phyloP scores from a whole-genome alignment of 2,888 invertebrate genomes.

The Capitulum mitella region DNA sequence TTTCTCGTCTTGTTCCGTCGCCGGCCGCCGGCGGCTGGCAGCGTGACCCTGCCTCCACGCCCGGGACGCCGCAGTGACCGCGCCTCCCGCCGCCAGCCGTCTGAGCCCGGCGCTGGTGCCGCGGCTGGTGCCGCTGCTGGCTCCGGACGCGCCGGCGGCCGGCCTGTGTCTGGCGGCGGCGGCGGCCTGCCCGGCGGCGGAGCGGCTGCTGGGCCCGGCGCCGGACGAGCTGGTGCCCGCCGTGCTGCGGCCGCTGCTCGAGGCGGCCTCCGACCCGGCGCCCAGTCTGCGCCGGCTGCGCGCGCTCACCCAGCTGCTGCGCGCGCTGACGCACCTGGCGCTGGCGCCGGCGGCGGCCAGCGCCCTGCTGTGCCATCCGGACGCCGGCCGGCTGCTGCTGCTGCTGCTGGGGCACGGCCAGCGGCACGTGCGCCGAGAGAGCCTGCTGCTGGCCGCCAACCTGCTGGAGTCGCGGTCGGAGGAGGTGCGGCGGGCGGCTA shows the following conservation, averaged over 20 bases:
- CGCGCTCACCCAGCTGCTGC: neutral
- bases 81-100: neutral
- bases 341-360: neutral
- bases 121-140: neutral
- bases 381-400: neutral
- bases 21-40: no score
- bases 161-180: neutral
- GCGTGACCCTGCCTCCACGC: no score
- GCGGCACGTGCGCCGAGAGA: neutral
- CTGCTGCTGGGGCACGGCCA: neutral
- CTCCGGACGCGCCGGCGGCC: neutral
- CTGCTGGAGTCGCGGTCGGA: neutral
- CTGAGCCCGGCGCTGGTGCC: neutral
- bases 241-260: neutral
- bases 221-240: neutral
- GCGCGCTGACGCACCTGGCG: neutral
- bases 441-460: neutral
- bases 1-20: no score
- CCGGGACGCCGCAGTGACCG: no score
- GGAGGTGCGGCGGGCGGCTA: neutral
- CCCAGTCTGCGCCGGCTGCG: neutral
- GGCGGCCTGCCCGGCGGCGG: neutral
- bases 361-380: neutral
- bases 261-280: neutral
- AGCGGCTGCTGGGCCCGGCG: neutral